Conservation (phyloP, 2,888 invertebrate species). For the Trachelus tabidus region DNA sequence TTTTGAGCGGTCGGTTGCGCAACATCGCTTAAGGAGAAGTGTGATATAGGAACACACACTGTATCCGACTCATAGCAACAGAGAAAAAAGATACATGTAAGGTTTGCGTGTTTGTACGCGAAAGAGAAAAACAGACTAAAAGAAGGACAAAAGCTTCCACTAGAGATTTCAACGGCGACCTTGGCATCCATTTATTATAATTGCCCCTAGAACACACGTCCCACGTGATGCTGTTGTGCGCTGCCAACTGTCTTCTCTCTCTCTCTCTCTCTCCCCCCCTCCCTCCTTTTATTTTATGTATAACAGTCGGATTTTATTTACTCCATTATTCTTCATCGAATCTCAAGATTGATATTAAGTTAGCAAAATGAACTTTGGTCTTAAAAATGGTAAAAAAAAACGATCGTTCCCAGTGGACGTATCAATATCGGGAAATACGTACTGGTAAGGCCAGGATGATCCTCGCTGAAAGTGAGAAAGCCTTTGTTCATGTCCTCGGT, state of each 20-base stretch:
- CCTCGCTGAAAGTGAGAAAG: constrained; percentile 88
- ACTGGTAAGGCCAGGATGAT: constrained; percentile 87
- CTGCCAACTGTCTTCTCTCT: not conserved
- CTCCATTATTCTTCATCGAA: not conserved
- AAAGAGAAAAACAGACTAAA: not conserved
- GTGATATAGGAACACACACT: not conserved
- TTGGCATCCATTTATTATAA: constrained; percentile 13
- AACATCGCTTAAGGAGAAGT: not conserved
- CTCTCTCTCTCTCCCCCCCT: too few species aligned
- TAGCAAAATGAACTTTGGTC: not conserved
- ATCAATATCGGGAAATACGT: constrained; percentile 66
- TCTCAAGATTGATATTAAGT: not conserved
- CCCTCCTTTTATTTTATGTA: not conserved
- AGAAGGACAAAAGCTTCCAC: not conserved
- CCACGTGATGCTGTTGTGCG: not conserved
- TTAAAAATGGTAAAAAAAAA: not conserved
- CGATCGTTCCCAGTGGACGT: not conserved
- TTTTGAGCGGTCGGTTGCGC: not conserved
- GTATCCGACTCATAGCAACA: not conserved
- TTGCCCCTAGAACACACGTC: not conserved
- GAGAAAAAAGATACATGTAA: not conserved
- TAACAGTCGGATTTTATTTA: not conserved
- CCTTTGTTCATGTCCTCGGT: constrained; percentile 95
- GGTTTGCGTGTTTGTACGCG: not conserved
- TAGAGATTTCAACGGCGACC: not conserved